A percentile compares a stretch with the other conserved stretches of the same genome.
These are phyloP conservation scores for Schizaphis graminum DNA, from an alignment of 2,888 invertebrate genomes.

Conservation along the genomic window DNA sequence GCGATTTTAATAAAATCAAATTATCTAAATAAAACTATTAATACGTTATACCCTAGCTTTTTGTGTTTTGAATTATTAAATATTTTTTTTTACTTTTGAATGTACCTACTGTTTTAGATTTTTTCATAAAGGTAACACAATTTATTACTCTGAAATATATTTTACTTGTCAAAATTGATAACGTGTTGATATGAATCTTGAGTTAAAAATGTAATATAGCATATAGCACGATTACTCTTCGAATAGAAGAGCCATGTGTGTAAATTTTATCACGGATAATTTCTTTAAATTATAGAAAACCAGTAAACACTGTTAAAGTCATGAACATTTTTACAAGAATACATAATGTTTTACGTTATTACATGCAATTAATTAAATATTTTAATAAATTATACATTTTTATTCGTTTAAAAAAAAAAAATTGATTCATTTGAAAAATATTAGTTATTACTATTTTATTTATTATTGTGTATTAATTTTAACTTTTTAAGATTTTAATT, in stretches of 20 bases:
- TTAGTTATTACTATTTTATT: too few species aligned
- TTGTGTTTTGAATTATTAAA: background rate
- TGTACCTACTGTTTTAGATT: background rate
- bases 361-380: background rate
- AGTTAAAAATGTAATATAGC: constrained; percentile 21
- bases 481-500: too few species aligned
- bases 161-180: background rate
- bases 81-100: background rate
- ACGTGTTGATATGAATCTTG: background rate
- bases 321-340: constrained; percentile 24
- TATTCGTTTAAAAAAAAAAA: constrained; percentile 35
- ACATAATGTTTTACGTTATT: background rate
- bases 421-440: background rate
- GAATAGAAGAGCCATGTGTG: constrained; percentile 45
- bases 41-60: background rate
- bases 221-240: background rate
- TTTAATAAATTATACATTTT: background rate
- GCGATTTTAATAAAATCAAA: background rate
- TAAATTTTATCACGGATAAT: constrained; percentile 50
- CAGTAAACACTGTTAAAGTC: constrained; percentile 49
- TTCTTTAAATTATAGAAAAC: constrained; percentile 35
- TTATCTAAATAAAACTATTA: background rate
- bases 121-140: background rate
- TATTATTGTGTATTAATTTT: too few species aligned
- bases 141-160: background rate